Evolutionary conservation across 2,113 vertebrate genomes (phyloP).

Genomic region (Ctenodactylus gundi): DNA sequence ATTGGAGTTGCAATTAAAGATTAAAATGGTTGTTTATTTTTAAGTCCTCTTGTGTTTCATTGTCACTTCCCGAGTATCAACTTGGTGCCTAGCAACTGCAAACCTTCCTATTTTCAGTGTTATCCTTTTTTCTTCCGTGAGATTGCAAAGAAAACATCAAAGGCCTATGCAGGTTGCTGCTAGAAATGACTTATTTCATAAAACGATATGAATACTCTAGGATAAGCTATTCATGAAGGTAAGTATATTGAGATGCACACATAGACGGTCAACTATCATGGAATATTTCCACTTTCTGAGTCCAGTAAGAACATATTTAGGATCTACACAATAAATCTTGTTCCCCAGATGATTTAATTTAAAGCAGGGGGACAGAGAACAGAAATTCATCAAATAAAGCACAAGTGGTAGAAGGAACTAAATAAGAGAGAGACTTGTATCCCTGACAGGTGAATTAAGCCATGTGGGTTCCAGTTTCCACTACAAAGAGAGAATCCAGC

Average conservation of each 20-base stretch:
- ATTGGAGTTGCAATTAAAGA: slow-evolving; percentile 49
- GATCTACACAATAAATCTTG: background rate
- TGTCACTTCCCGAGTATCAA: slow-evolving; percentile 60
- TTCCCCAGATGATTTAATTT: background rate
- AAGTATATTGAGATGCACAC: background rate
- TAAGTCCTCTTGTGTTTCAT: slow-evolving; percentile 62
- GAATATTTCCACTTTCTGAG: background rate
- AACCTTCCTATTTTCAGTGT: slow-evolving; percentile 58
- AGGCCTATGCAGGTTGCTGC: slow-evolving; percentile 60
- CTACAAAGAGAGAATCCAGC: background rate
- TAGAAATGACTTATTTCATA: slow-evolving; percentile 47
- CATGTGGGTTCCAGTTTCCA: background rate
- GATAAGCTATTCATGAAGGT: slow-evolving; percentile 47
- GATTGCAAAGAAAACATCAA: slow-evolving; percentile 35
- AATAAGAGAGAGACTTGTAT: background rate
- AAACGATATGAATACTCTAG: slow-evolving; percentile 56
- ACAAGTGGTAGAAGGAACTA: background rate
- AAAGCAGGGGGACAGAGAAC: background rate
- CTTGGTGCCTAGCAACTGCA: slow-evolving; percentile 83
- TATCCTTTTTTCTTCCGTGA: slow-evolving; percentile 44
- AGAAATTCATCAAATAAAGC: background rate
- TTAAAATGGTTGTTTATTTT: slow-evolving; percentile 78
- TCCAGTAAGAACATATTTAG: background rate
- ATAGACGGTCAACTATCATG: background rate
- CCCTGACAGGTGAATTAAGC: background rate